Conservation (phyloP, 2,797 vertebrate species). For the Cynodonichthys magdalenae region DNA sequence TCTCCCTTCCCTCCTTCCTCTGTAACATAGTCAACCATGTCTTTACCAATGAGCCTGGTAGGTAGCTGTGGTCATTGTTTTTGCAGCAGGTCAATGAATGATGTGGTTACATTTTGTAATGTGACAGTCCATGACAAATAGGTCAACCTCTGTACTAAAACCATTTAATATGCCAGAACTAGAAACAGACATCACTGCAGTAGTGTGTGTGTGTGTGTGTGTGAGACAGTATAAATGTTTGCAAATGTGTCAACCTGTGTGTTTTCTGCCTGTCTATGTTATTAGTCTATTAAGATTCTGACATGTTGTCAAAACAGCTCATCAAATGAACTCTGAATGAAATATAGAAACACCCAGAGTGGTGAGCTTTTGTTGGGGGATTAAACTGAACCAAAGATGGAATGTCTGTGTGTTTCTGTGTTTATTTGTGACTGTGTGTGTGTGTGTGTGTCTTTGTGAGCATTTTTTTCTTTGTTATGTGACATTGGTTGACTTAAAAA, state of each 20-base stretch:
- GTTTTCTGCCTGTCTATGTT: slow-evolving; percentile 59
- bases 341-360: slow-evolving; percentile 63
- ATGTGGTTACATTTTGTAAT: slow-evolving; percentile 49
- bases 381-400: slow-evolving; percentile 59
- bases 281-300: slow-evolving; percentile 73
- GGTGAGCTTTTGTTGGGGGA: slow-evolving; percentile 63
- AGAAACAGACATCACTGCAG: slow-evolving; percentile 26
- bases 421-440: slow-evolving; percentile 24
- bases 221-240: slow-evolving; percentile 1
- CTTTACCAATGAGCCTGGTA: slow-evolving; percentile 44
- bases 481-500: slow-evolving; percentile 40
- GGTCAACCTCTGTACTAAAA: slow-evolving; percentile 62
- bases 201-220: slow-evolving; percentile 6
- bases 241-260: slow-evolving; percentile 6
- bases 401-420: slow-evolving; percentile 37
- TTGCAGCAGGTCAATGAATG: slow-evolving; percentile 55
- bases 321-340: slow-evolving; percentile 70
- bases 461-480: slow-evolving; percentile 30
- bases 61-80: slow-evolving; percentile 50
- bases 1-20: slow-evolving; percentile 29
- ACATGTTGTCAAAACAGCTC: slow-evolving; percentile 78
- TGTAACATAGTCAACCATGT: slow-evolving; percentile 53
- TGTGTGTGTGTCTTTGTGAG: slow-evolving; percentile 15
- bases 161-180: slow-evolving; percentile 44
- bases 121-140: slow-evolving; percentile 71